Percentiles rank a stretch among this genome's conserved stretches.
These are phyloP conservation scores for Gambusia holbrooki DNA, from an alignment of 2,113 vertebrate genomes.

Conservation along the genomic window DNA sequence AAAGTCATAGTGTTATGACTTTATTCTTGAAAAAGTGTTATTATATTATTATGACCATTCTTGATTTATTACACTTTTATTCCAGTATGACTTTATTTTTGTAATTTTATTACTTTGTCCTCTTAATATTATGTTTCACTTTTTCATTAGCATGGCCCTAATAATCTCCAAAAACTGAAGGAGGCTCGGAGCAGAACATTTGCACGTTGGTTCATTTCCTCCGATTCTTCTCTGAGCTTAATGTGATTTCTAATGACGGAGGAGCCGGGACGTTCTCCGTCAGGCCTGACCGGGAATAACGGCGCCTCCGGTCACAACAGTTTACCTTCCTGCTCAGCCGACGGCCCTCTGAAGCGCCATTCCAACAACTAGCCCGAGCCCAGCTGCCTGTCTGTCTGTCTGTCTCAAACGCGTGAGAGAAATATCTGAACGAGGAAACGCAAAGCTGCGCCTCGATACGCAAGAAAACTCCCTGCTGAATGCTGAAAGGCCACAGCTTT, in stretches of 20 bases:
- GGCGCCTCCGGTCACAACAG: conserved; percentile 72
- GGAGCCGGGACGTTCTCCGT: conserved; percentile 49
- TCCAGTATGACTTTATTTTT: no score
- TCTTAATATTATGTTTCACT: no score
- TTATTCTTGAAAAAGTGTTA: no score
- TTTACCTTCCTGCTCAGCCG: conserved; percentile 75
- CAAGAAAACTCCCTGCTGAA: conserved; percentile 6
- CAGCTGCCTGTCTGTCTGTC: conserved; percentile 23
- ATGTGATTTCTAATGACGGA: conserved; percentile 57
- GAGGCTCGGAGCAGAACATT: conserved; percentile 11
- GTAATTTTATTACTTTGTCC: no score
- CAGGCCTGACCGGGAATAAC: conserved; percentile 70
- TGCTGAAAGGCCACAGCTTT: background rate
- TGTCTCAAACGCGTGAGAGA: conserved; percentile 2
- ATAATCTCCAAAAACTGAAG: background rate
- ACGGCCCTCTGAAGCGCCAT: conserved; percentile 74
- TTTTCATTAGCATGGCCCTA: no score
- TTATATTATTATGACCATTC: no score
- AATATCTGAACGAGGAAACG: conserved; percentile 22
- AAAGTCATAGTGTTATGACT: no score
- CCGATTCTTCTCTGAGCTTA: conserved; percentile 46
- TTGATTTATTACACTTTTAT: no score
- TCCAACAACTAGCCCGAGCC: conserved; percentile 69
- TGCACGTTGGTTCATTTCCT: conserved; percentile 13
- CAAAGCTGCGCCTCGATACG: conserved; percentile 31